A percentile compares a stretch with the other conserved stretches of the same genome.
Evolutionary conservation across 2,113 vertebrate species (phyloP).

Genomic region (Pollachius pollachius): DNA sequence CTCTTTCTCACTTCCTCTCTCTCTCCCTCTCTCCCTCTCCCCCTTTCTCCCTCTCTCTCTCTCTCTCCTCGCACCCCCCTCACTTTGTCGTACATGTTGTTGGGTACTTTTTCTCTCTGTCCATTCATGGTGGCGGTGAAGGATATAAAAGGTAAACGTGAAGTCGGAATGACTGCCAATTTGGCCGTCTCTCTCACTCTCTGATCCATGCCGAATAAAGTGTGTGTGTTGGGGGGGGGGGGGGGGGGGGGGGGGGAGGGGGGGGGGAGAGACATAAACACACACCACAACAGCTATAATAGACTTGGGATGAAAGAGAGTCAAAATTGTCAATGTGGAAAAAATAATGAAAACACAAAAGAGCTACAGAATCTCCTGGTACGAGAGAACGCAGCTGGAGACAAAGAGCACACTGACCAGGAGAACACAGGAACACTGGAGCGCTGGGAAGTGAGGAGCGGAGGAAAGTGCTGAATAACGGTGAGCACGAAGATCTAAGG

Average conservation of each 20-base stretch:
- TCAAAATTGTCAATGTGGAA: not conserved
- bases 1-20: not conserved
- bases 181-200: constrained; percentile 48
- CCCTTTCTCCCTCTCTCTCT: too few species aligned
- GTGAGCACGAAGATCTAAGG: too few species aligned
- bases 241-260: constrained; percentile 4
- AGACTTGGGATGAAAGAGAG: constrained; percentile 43
- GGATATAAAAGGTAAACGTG: constrained; percentile 63
- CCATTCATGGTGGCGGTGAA: constrained; percentile 35
- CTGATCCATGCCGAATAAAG: constrained; percentile 50
- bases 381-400: not conserved
- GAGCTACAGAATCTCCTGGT: constrained; percentile 13
- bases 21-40: constrained; percentile 4
- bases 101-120: constrained; percentile 11
- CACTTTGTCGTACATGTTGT: not conserved
- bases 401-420: too few species aligned
- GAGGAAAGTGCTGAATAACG: too few species aligned
- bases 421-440: too few species aligned
- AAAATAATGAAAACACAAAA: not conserved
- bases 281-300: constrained; percentile 47
- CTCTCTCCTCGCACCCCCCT: constrained; percentile 1
- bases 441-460: too few species aligned
- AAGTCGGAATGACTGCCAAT: constrained; percentile 60
- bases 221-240: too few species aligned
- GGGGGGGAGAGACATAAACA: constrained; percentile 6